Conservation (phyloP, 2,797 vertebrate genomes). For the Kryptolebias ocellatus region DNA sequence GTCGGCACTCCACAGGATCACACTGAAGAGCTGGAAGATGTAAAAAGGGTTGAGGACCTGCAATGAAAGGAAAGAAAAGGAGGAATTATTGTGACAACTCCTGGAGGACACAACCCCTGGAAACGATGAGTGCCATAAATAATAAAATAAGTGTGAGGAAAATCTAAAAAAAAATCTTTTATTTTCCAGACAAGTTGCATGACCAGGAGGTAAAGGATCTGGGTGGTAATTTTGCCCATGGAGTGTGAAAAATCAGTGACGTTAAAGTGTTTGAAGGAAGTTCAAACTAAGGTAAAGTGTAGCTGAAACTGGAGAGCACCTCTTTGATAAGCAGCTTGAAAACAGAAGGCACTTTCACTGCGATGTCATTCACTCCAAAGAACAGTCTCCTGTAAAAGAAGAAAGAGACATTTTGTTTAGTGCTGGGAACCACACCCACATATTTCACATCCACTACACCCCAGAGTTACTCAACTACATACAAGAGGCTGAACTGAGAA, state of each 20-base stretch:
- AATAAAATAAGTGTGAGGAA: neutral
- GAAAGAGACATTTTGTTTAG: constrained; percentile 26
- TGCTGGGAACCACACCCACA: constrained; percentile 5
- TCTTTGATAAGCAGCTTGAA: constrained; percentile 99
- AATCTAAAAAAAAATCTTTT: too few species aligned
- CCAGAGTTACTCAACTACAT: neutral
- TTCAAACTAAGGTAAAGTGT: neutral
- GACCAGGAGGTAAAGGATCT: too few species aligned
- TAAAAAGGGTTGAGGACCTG: constrained; percentile 99
- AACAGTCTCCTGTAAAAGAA: constrained; percentile 87
- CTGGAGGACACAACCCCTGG: neutral
- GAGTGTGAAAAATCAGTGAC: too few species aligned
- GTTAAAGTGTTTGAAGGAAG: neutral
- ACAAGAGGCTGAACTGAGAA: neutral
- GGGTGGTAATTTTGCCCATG: neutral
- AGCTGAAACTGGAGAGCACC: constrained; percentile 78
- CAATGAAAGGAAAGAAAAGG: constrained; percentile 42
- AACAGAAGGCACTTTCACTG: constrained; percentile 99
- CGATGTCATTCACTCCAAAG: constrained; percentile 97
- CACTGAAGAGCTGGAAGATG: constrained; percentile 99
- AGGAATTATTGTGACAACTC: constrained; percentile 1
- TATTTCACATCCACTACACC: neutral
- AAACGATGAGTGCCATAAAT: neutral
- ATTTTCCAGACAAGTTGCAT: too few species aligned
- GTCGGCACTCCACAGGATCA: constrained; percentile 94